phyloP scores from a whole-genome alignment of 1,140 invertebrate species.

The Brachionus calyciflorus region DNA sequence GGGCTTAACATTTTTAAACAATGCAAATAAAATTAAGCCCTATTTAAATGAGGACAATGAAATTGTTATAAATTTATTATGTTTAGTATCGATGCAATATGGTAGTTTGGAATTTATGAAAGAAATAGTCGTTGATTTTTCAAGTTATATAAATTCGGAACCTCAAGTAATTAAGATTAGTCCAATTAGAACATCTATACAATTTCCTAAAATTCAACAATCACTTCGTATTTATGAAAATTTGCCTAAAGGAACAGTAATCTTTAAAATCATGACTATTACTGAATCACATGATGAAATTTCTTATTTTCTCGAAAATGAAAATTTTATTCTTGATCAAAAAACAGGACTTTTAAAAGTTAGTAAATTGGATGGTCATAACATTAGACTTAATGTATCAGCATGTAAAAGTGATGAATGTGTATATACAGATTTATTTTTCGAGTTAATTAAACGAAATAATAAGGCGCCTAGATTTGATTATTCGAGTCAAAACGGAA shows the following conservation, averaged over 20 bases:
- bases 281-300: neutral
- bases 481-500: neutral
- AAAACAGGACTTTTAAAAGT: neutral
- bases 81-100: neutral
- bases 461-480: neutral
- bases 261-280: conserved; percentile 2
- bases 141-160: neutral
- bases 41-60: conserved; percentile 24
- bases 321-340: neutral
- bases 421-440: neutral
- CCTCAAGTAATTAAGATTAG: neutral
- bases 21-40: neutral
- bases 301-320: neutral
- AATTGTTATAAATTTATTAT: neutral
- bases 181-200: neutral
- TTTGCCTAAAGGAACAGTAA: neutral
- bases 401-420: neutral
- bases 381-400: neutral
- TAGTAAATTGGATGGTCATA: neutral
- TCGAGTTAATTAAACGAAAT: neutral
- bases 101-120: neutral
- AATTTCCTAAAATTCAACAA: neutral
- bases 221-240: neutral
- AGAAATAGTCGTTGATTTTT: conserved; percentile 14
- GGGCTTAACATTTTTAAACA: too few relatives aligned